A percentile compares a stretch with the other conserved stretches of the same genome.
phyloP scores from a whole-genome alignment of 2,888 invertebrate species.

The Atherix ibis region DNA sequence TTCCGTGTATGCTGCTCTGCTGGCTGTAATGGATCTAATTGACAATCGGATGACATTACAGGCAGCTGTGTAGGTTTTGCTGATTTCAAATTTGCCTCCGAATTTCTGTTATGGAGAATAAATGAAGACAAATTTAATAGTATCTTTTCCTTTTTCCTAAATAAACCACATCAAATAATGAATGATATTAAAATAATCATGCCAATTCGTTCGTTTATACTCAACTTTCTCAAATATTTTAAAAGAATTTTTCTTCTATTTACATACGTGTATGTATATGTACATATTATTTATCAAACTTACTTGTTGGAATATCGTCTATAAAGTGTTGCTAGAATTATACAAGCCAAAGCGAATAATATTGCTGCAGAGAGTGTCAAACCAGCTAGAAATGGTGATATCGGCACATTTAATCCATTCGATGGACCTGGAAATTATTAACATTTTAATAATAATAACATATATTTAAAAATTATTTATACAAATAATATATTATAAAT shows the following conservation, averaged over 20 bases:
- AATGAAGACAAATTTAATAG: conserved; percentile 12
- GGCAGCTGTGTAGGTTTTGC: conserved; percentile 33
- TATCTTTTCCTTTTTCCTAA: conserved; percentile 2
- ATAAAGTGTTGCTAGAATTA: conserved; percentile 59
- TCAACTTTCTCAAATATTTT: no score
- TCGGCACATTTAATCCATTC: conserved; percentile 42
- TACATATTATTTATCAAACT: conserved; percentile 12
- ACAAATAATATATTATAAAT: no score
- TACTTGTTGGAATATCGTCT: conserved; percentile 41
- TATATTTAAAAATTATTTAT: no score
- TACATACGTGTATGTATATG: no score
- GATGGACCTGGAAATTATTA: conserved; percentile 39
- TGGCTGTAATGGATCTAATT: conserved; percentile 31
- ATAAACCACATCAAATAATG: no score
- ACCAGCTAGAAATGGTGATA: conserved; percentile 62
- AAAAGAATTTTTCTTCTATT: no score
- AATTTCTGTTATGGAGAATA: conserved; percentile 21
- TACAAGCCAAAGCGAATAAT: conserved; percentile 59
- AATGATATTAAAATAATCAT: conserved; percentile 5
- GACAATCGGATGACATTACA: conserved; percentile 31
- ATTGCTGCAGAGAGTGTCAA: conserved; percentile 61
- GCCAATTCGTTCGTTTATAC: no score
- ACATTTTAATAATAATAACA: no score
- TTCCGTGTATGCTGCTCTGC: conserved; percentile 27
- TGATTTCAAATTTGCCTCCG: conserved; percentile 31